Percentiles rank a stretch among this genome's conserved stretches.
phyloP scores from a whole-genome alignment of 1,140 invertebrate species.

The Neuroterus valhalla region DNA sequence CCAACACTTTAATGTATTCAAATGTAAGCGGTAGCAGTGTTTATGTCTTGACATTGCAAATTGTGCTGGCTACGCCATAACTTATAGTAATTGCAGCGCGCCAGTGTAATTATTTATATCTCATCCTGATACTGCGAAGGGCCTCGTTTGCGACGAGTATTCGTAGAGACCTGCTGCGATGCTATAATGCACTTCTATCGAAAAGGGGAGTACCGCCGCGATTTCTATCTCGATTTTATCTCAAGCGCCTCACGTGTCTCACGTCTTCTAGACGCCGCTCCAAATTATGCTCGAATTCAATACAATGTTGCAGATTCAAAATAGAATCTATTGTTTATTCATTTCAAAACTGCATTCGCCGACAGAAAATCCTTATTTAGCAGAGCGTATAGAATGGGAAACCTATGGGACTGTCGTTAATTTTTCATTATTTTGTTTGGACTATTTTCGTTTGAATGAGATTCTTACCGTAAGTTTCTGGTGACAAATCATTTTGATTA shows the following conservation, averaged over 20 bases:
- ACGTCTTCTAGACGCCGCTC: slow-evolving; percentile 11
- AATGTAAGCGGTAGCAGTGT: slow-evolving; percentile 76
- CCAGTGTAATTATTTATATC: slow-evolving; percentile 75
- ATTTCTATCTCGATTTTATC: slow-evolving; percentile 44
- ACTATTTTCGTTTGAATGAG: too few species aligned
- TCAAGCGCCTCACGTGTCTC: slow-evolving; percentile 8
- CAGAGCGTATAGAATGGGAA: too few species aligned
- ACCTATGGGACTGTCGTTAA: too few species aligned
- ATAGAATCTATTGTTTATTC: slow-evolving; percentile 23
- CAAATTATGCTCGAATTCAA: background rate
- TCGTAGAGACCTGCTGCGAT: slow-evolving; percentile 46
- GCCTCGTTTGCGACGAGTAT: slow-evolving; percentile 43
- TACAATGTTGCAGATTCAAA: slow-evolving; percentile 12
- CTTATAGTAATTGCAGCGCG: slow-evolving; percentile 75
- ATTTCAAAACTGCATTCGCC: background rate
- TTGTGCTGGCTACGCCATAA: slow-evolving; percentile 74
- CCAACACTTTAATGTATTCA: slow-evolving; percentile 73
- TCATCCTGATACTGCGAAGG: slow-evolving; percentile 69
- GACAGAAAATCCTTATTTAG: too few species aligned
- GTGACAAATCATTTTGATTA: too few species aligned
- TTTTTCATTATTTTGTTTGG: too few species aligned
- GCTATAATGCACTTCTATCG: slow-evolving; percentile 49
- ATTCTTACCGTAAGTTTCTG: too few species aligned
- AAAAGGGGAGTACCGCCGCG: slow-evolving; percentile 47
- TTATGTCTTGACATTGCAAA: slow-evolving; percentile 77